phyloP scores from a whole-genome alignment of 2,888 invertebrate genomes.

The Prosopocoilus inquinatus region DNA sequence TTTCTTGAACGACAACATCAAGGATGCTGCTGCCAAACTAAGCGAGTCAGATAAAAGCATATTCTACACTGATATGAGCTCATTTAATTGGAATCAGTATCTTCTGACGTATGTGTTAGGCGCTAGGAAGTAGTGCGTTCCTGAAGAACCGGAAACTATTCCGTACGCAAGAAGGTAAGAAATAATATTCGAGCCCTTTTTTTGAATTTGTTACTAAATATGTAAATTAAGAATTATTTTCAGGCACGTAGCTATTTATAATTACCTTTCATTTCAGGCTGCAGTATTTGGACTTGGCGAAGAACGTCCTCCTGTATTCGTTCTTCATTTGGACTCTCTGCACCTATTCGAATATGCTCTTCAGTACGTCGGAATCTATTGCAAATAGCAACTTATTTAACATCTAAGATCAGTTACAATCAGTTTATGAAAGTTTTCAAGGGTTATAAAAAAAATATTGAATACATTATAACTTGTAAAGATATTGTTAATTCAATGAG shows the following conservation, averaged over 20 bases:
- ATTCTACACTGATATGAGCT: slow-evolving; percentile 49
- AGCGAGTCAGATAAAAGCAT: slow-evolving; percentile 57
- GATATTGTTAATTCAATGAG: no score
- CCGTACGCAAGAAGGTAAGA: slow-evolving; percentile 70
- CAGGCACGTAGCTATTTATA: neutral
- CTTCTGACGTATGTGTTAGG: slow-evolving; percentile 77
- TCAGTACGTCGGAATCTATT: neutral
- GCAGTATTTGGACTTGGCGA: slow-evolving; percentile 45
- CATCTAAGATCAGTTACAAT: no score
- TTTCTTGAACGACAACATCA: slow-evolving; percentile 71
- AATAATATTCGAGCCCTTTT: no score
- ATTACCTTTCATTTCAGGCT: slow-evolving; percentile 37
- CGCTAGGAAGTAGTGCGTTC: slow-evolving; percentile 80
- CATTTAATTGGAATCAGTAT: slow-evolving; percentile 57
- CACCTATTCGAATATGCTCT: neutral
- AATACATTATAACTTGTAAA: no score
- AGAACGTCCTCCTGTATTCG: slow-evolving; percentile 36
- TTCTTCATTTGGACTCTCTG: slow-evolving; percentile 36
- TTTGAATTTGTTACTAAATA: no score
- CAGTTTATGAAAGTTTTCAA: no score
- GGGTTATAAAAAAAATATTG: no score
- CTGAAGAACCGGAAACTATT: slow-evolving; percentile 76
- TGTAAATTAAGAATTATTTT: no score
- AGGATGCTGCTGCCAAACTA: slow-evolving; percentile 62
- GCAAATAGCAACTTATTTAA: no score